Percentiles rank a stretch among this genome's conserved stretches.
Evolutionary conservation across 2,113 vertebrate species (phyloP).

Genomic region (Sceloporus tristichus): DNA sequence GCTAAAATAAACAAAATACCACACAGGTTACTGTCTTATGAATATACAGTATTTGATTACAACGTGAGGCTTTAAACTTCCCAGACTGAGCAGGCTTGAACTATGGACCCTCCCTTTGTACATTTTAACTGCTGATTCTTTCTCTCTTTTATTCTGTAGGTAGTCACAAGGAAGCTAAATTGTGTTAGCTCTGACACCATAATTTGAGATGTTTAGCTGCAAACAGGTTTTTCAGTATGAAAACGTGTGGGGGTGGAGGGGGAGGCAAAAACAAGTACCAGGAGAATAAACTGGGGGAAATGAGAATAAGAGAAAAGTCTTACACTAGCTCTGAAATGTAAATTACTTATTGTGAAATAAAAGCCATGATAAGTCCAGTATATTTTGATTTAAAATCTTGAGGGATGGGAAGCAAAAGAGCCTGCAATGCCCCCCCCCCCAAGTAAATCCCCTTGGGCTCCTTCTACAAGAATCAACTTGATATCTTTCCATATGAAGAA

Average conservation of each 20-base stretch:
- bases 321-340: background rate
- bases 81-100: background rate
- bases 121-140: background rate
- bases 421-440: background rate
- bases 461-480: background rate
- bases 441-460: background rate
- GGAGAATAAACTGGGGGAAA: too few relatives aligned
- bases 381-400: constrained; percentile 22
- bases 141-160: background rate
- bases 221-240: background rate
- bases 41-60: constrained; percentile 5
- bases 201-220: background rate
- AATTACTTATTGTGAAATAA: background rate
- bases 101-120: background rate
- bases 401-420: background rate
- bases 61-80: background rate
- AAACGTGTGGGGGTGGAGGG: too few relatives aligned
- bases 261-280: background rate
- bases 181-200: background rate
- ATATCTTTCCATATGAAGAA: constrained; percentile 3
- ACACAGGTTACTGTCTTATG: constrained; percentile 13
- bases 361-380: background rate
- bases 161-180: background rate
- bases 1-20: constrained; percentile 33
- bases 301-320: background rate